Evolutionary conservation across 2,797 vertebrate genomes (phyloP).

Genomic region (Xenentodon cancila): DNA sequence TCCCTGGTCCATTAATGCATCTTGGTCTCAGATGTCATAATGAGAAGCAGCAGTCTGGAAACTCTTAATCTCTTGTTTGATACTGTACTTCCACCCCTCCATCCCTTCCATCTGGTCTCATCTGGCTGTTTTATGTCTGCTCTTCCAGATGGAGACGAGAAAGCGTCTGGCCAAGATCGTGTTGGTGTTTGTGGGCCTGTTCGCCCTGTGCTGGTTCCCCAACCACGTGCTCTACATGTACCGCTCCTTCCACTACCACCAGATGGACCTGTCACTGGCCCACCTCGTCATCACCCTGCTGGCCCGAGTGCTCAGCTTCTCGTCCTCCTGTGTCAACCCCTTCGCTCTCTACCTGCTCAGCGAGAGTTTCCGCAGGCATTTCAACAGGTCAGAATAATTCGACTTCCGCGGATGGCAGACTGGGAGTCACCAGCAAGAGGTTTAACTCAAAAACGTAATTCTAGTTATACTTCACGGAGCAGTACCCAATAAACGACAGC

Average conservation of each 20-base stretch:
- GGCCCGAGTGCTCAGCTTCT: constrained; percentile 93
- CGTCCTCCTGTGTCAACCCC: constrained; percentile 95
- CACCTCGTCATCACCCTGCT: constrained; percentile 92
- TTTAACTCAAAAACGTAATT: no score
- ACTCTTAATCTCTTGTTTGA: no score
- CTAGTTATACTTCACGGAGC: no score
- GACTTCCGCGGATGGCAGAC: no score
- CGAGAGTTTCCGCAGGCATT: constrained; percentile 94
- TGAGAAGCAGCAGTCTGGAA: no score
- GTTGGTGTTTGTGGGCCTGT: constrained; percentile 94
- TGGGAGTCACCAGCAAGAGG: no score
- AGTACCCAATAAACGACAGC: no score
- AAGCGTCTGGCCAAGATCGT: constrained; percentile 96
- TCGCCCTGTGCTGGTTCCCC: constrained; percentile 96
- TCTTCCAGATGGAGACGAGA: constrained; percentile 83
- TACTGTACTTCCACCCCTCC: no score
- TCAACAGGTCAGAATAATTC: constrained; percentile 83
- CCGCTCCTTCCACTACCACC: constrained; percentile 93
- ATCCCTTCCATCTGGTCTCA: no score
- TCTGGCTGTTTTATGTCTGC: no score
- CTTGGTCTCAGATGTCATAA: no score
- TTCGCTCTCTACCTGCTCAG: constrained; percentile 97
- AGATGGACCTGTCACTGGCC: constrained; percentile 90
- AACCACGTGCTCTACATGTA: constrained; percentile 96
- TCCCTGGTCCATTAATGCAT: no score